A percentile compares a stretch with the other conserved stretches of the same genome.
Evolutionary conservation across 2,888 invertebrate genomes (phyloP).

Genomic region (Axea sp.): DNA sequence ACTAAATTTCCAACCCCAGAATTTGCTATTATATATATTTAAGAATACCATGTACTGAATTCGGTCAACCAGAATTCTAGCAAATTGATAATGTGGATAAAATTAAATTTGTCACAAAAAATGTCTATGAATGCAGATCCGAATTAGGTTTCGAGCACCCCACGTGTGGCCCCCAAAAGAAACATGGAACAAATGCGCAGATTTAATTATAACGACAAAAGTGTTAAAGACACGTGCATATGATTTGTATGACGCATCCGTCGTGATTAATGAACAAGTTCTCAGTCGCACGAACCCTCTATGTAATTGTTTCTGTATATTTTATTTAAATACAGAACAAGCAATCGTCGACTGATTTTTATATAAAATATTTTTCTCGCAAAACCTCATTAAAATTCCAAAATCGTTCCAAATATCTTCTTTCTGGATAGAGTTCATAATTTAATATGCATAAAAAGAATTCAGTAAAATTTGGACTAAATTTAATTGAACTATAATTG

Average conservation of each 20-base stretch:
- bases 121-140: slow-evolving; percentile 19
- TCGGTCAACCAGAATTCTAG: too few species aligned
- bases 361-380: too few species aligned
- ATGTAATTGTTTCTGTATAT: slow-evolving; percentile 33
- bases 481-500: too few species aligned
- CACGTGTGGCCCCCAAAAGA: slow-evolving; percentile 25
- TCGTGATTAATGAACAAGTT: slow-evolving; percentile 54
- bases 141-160: slow-evolving; percentile 22
- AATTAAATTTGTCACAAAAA: slow-evolving; percentile 30
- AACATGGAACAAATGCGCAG: slow-evolving; percentile 41
- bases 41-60: too few species aligned
- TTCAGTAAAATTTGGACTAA: too few species aligned
- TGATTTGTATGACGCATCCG: slow-evolving; percentile 57
- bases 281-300: slow-evolving; percentile 35
- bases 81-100: slow-evolving; percentile 33
- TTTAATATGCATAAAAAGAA: too few species aligned
- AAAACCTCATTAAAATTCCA: too few species aligned
- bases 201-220: slow-evolving; percentile 58
- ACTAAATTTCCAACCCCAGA: too few species aligned
- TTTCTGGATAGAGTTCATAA: too few species aligned
- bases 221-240: slow-evolving; percentile 60
- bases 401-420: too few species aligned
- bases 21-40: too few species aligned
- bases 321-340: slow-evolving; percentile 33
- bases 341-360: slow-evolving; percentile 17